phyloP scores from a whole-genome alignment of 2,888 invertebrate genomes.

The Charanyca ferruginea region DNA sequence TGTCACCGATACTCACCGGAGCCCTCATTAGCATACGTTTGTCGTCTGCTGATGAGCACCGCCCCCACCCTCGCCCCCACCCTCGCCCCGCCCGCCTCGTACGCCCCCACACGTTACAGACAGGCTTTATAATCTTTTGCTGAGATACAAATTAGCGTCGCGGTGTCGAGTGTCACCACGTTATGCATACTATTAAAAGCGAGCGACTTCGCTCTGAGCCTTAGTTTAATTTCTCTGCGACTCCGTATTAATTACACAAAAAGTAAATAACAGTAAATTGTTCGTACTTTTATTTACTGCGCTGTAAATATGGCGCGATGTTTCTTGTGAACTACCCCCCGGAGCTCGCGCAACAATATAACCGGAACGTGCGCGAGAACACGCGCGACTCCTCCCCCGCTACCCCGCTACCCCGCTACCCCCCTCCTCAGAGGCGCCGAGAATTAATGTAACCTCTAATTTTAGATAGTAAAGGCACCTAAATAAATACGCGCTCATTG shows the following conservation, averaged over 20 bases:
- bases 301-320: slow-evolving; percentile 12
- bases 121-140: slow-evolving; percentile 39
- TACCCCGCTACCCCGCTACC: too few relatives aligned
- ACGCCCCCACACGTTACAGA: slow-evolving; percentile 5
- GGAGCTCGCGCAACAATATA: slow-evolving; percentile 3
- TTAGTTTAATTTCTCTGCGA: background rate
- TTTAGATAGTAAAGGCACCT: slow-evolving; percentile 35
- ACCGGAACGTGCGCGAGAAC: slow-evolving; percentile 1
- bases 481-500: slow-evolving; percentile 47
- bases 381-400: background rate
- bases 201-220: background rate
- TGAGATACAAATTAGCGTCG: slow-evolving; percentile 33
- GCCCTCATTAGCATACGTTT: slow-evolving; percentile 54
- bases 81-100: background rate
- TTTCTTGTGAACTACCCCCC: slow-evolving; percentile 10
- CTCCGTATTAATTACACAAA: slow-evolving; percentile 12
- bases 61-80: slow-evolving; percentile 6
- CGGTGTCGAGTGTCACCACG: slow-evolving; percentile 1
- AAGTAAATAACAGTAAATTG: slow-evolving; percentile 19
- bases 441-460: slow-evolving; percentile 32
- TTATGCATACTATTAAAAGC: background rate
- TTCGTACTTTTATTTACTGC: slow-evolving; percentile 7
- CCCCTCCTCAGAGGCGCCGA: too few relatives aligned
- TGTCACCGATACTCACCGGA: slow-evolving; percentile 45
- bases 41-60: slow-evolving; percentile 51